Conservation (phyloP, 2,888 invertebrate species). For the Acanthosepion lycidas region DNA sequence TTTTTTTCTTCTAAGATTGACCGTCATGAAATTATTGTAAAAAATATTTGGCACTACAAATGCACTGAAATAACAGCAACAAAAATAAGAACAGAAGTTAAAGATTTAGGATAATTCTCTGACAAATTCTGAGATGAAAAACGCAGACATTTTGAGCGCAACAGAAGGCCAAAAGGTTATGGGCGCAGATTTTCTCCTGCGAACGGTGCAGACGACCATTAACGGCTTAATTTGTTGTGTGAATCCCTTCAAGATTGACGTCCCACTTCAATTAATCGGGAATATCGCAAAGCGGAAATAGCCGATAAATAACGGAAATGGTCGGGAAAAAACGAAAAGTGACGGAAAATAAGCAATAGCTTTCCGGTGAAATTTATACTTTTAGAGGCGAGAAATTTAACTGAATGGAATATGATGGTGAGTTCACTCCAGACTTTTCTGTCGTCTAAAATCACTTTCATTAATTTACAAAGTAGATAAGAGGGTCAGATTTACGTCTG, state of each 20-base stretch:
- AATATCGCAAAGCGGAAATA: conserved; percentile 7
- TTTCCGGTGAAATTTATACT: neutral
- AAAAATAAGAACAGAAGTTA: neutral
- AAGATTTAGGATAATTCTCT: neutral
- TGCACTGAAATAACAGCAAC: neutral
- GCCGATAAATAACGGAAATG: neutral
- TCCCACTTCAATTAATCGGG: neutral
- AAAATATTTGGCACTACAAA: no score
- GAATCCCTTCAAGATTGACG: neutral
- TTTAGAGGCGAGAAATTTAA: neutral
- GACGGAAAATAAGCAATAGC: neutral
- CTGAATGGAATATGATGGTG: neutral
- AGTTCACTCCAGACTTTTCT: neutral
- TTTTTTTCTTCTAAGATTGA: no score
- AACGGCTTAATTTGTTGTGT: neutral
- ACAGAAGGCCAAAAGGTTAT: conserved; percentile 16
- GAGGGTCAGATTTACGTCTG: neutral
- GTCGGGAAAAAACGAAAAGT: neutral
- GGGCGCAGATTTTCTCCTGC: neutral
- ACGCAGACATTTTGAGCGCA: neutral
- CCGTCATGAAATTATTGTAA: no score
- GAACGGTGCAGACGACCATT: neutral
- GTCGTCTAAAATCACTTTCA: no score
- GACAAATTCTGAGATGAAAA: neutral
- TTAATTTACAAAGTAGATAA: no score